Evolutionary conservation across 2,888 invertebrate genomes (phyloP).

Genomic region (Linnaemya tessellans): DNA sequence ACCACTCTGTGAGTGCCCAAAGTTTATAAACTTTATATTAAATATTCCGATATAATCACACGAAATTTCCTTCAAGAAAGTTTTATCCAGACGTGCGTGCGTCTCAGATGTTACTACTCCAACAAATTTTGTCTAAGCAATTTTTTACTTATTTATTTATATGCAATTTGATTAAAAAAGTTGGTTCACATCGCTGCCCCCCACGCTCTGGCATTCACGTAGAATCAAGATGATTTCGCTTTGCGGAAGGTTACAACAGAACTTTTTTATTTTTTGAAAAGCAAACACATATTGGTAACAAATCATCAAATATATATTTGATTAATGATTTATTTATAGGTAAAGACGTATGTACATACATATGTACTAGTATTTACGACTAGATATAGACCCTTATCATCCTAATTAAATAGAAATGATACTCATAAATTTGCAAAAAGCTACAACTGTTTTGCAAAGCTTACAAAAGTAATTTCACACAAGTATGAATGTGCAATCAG

Average conservation of each 20-base stretch:
- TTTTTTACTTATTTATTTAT: background rate
- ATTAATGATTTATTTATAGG: background rate
- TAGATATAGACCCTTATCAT: conserved; percentile 1
- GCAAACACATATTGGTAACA: background rate
- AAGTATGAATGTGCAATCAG: background rate
- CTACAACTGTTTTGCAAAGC: background rate
- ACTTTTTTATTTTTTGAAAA: background rate
- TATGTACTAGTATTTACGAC: too few species aligned
- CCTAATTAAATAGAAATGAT: background rate
- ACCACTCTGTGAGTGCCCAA: too few species aligned
- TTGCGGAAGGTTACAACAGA: background rate
- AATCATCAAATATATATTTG: background rate
- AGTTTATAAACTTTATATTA: too few species aligned
- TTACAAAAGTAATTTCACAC: background rate
- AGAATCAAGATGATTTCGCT: too few species aligned
- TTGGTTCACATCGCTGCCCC: too few species aligned
- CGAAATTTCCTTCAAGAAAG: too few species aligned
- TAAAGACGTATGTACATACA: too few species aligned
- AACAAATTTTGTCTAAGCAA: too few species aligned
- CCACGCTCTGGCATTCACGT: too few species aligned
- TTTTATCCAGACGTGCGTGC: too few species aligned
- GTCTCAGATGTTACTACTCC: too few species aligned
- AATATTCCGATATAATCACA: too few species aligned
- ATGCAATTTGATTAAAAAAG: background rate
- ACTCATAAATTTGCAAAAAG: background rate